phyloP scores from a whole-genome alignment of 1,140 invertebrate species.

The Drosophila pachea region DNA sequence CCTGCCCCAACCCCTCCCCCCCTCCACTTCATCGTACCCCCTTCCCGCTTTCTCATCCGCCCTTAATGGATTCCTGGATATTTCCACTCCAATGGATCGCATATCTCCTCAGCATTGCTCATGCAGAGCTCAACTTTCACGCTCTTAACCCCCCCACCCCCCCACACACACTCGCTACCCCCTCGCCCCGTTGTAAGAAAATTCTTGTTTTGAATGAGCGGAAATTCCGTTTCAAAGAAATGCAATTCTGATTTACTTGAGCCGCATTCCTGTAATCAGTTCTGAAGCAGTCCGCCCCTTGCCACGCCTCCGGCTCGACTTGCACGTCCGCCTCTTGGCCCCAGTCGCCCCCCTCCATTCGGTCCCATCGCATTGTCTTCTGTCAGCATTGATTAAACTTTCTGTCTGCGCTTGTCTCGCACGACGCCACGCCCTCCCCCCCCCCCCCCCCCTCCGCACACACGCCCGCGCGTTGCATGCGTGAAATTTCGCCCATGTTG shows the following conservation, averaged over 20 bases:
- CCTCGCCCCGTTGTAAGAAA: too few species aligned
- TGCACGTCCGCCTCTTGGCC: neutral
- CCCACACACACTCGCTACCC: too few species aligned
- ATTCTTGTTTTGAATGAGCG: neutral
- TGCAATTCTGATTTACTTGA: conserved; percentile 11
- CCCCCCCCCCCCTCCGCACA: too few species aligned
- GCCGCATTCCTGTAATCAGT: conserved; percentile 12
- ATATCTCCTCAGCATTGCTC: too few species aligned
- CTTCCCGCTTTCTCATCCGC: too few species aligned
- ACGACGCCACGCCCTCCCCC: conserved; percentile 18
- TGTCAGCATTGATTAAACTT: conserved; percentile 58
- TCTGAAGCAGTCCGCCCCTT: neutral
- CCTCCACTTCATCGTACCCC: too few species aligned
- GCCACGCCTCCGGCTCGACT: neutral
- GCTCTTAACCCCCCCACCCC: too few species aligned
- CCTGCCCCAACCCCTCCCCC: too few species aligned
- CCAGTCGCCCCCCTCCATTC: neutral
- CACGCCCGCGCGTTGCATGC: conserved; percentile 35
- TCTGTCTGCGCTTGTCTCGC: conserved; percentile 49
- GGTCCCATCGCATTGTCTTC: conserved; percentile 34
- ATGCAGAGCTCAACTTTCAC: too few species aligned
- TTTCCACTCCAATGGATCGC: too few species aligned
- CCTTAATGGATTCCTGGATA: too few species aligned
- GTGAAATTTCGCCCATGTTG: conserved; percentile 54
- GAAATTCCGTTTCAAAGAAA: conserved; percentile 1